A percentile compares a stretch with the other conserved stretches of the same genome.
Evolutionary conservation across 2,888 invertebrate genomes (phyloP).

Genomic region (Nomada ferruginata): DNA sequence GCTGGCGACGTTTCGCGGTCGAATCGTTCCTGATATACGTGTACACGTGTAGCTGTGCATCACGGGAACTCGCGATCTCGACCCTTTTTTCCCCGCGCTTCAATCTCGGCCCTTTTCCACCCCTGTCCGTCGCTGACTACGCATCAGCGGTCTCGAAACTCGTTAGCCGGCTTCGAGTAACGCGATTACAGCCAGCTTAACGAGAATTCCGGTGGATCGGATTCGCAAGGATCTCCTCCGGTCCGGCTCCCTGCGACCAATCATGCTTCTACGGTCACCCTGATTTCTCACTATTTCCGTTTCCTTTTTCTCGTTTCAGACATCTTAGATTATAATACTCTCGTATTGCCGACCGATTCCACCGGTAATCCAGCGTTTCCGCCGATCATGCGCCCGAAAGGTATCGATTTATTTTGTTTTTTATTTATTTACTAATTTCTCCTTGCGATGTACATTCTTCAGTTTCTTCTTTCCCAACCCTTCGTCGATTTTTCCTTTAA

Average conservation of each 20-base stretch:
- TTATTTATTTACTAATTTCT: slow-evolving; percentile 6
- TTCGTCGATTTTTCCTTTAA: no score
- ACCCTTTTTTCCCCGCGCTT: slow-evolving; percentile 31
- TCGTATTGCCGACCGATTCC: slow-evolving; percentile 91
- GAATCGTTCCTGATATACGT: neutral
- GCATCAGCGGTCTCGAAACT: slow-evolving; percentile 67
- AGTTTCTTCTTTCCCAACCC: no score
- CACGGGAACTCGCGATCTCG: neutral
- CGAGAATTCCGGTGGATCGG: slow-evolving; percentile 64
- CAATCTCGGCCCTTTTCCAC: slow-evolving; percentile 47
- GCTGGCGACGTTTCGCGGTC: neutral
- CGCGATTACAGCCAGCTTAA: slow-evolving; percentile 66
- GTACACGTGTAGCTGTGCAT: no score
- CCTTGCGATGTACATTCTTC: neutral
- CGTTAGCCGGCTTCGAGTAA: slow-evolving; percentile 67
- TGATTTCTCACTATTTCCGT: slow-evolving; percentile 56
- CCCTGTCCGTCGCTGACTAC: slow-evolving; percentile 36
- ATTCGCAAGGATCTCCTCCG: slow-evolving; percentile 56
- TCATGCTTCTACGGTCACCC: neutral
- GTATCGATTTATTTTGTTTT: slow-evolving; percentile 84
- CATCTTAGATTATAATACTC: slow-evolving; percentile 90
- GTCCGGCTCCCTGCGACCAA: slow-evolving; percentile 14
- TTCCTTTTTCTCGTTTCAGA: slow-evolving; percentile 87
- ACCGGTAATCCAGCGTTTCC: slow-evolving; percentile 90
- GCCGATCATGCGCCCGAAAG: slow-evolving; percentile 89